Conservation (phyloP, 2,113 vertebrate genomes). For the Brienomyrus brachyistius region DNA sequence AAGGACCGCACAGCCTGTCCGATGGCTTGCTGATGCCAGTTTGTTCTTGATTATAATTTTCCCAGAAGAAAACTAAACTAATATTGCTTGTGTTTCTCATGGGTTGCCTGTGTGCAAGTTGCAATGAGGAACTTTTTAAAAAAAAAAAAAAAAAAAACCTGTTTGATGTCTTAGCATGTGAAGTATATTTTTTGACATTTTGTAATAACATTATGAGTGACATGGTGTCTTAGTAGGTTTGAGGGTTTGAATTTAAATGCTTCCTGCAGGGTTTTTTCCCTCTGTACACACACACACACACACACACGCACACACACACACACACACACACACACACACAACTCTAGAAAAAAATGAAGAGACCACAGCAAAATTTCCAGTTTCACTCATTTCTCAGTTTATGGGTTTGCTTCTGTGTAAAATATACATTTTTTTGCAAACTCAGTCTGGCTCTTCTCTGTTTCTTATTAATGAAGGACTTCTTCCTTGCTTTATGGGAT, state of each 20-base stretch:
- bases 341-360: too few species aligned
- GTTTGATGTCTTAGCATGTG: neutral
- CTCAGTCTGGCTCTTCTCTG: too few species aligned
- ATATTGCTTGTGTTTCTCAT: neutral
- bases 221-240: neutral
- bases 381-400: too few species aligned
- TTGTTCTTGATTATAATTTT: neutral
- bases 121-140: neutral
- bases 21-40: neutral
- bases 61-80: neutral
- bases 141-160: neutral
- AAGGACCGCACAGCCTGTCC: neutral
- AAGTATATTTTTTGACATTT: neutral
- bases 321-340: too few species aligned
- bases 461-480: too few species aligned
- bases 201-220: neutral
- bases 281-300: too few species aligned
- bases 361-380: too few species aligned
- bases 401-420: too few species aligned
- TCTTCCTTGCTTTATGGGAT: too few species aligned
- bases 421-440: too few species aligned
- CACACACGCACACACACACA: too few species aligned
- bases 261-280: neutral
- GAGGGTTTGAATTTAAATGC: neutral
- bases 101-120: neutral